These are phyloP conservation scores for Aleadryas rufinucha DNA, from an alignment of 2,113 vertebrate species.

Conservation along the genomic window DNA sequence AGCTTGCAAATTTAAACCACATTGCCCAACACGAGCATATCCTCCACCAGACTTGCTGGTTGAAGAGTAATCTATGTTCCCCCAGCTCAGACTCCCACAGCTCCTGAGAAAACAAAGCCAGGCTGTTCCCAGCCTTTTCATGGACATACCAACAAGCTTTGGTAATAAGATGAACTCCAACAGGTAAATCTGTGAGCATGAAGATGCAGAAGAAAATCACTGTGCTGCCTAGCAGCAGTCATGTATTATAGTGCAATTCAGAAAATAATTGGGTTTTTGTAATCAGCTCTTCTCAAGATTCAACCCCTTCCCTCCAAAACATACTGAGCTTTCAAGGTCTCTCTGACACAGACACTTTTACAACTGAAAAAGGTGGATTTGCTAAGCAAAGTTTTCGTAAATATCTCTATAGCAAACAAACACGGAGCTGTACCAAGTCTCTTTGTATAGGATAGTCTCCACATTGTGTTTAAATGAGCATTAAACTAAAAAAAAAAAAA, in stretches of 20 bases:
- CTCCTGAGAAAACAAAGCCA: slow-evolving; percentile 48
- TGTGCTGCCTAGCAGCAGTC: background rate
- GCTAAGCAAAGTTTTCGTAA: background rate
- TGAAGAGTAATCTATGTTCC: slow-evolving; percentile 5
- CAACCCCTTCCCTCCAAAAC: background rate
- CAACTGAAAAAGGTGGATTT: background rate
- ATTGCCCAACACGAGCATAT: background rate
- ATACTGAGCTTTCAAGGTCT: background rate
- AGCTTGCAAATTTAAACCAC: slow-evolving; percentile 8
- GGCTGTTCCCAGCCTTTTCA: slow-evolving; percentile 27
- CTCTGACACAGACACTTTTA: background rate
- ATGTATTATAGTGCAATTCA: background rate
- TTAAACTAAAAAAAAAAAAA: background rate
- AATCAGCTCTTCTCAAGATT: background rate
- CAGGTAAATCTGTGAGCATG: background rate
- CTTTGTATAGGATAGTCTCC: background rate
- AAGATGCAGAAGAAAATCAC: background rate
- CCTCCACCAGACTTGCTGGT: slow-evolving; percentile 2
- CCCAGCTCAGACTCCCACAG: background rate
- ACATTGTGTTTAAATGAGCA: background rate
- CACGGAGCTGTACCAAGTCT: background rate
- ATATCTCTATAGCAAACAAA: background rate
- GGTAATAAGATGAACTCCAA: background rate
- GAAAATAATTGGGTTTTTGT: background rate
- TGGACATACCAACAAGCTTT: background rate